These are phyloP conservation scores for Caenorhabditis brenneri DNA, from an alignment of 1,140 invertebrate species.

Conservation along the genomic window DNA sequence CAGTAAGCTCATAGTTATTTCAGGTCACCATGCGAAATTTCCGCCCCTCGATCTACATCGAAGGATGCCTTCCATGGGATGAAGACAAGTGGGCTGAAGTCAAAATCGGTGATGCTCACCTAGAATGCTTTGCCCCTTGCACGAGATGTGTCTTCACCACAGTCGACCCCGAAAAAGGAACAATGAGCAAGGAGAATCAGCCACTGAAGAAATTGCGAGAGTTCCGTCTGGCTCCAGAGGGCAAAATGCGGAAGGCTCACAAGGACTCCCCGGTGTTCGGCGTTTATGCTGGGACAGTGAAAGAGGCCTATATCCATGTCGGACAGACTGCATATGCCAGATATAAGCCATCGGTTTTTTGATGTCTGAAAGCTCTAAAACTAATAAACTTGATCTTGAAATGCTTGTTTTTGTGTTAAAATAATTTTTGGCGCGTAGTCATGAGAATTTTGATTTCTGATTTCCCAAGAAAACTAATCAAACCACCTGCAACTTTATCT, in stretches of 20 bases:
- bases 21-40: constrained; percentile 63
- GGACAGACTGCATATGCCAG: constrained; percentile 39
- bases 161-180: constrained; percentile 65
- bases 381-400: too few relatives aligned
- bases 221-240: constrained; percentile 54
- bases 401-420: too few relatives aligned
- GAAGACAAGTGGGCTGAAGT: constrained; percentile 63
- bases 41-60: constrained; percentile 69
- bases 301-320: constrained; percentile 30
- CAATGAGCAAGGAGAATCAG: constrained; percentile 64
- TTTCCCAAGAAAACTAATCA: too few relatives aligned
- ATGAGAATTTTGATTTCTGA: too few relatives aligned
- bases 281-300: constrained; percentile 14
- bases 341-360: constrained; percentile 43
- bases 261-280: background rate
- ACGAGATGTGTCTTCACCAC: constrained; percentile 64
- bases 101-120: constrained; percentile 56
- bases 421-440: too few relatives aligned
- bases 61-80: constrained; percentile 64
- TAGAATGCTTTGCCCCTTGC: constrained; percentile 61
- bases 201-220: constrained; percentile 64
- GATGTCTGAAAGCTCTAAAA: background rate
- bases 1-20: background rate
- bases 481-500: too few relatives aligned
- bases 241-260: constrained; percentile 37